phyloP scores from a whole-genome alignment of 1,140 invertebrate genomes.

The Maniola jurtina region DNA sequence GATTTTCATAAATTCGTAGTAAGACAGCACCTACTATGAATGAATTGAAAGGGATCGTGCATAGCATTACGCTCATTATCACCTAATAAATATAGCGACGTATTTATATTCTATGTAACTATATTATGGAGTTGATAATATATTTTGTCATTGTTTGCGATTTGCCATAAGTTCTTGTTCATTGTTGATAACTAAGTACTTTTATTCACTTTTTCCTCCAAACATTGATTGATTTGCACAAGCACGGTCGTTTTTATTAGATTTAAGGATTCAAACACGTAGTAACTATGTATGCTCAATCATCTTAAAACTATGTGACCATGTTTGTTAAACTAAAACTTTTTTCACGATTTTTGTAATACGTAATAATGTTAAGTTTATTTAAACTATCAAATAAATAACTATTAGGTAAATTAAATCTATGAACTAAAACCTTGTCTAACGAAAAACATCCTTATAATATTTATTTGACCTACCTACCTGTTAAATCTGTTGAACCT shows the following conservation, averaged over 20 bases:
- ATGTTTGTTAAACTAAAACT: slow-evolving; percentile 9
- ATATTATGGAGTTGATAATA: slow-evolving; percentile 58
- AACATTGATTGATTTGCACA: slow-evolving; percentile 59
- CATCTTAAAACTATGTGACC: slow-evolving; percentile 19
- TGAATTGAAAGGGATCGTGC: slow-evolving; percentile 37
- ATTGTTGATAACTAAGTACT: slow-evolving; percentile 67
- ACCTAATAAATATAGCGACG: slow-evolving; percentile 57
- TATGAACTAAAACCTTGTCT: neutral
- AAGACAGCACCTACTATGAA: neutral
- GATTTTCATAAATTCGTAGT: slow-evolving; percentile 1
- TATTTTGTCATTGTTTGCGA: slow-evolving; percentile 53
- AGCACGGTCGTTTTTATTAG: slow-evolving; percentile 66
- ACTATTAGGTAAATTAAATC: slow-evolving; percentile 3
- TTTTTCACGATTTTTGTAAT: slow-evolving; percentile 33
- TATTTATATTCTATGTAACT: slow-evolving; percentile 46
- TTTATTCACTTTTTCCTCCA: slow-evolving; percentile 53
- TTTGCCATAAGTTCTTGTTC: slow-evolving; percentile 67
- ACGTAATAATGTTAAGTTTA: slow-evolving; percentile 35
- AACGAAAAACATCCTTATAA: slow-evolving; percentile 5
- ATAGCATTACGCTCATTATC: slow-evolving; percentile 56
- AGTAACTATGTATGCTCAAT: slow-evolving; percentile 70
- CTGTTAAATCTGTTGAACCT: slow-evolving; percentile 29
- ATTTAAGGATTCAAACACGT: slow-evolving; percentile 47
- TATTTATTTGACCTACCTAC: slow-evolving; percentile 33
- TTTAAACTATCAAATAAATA: slow-evolving; percentile 24